Evolutionary conservation across 2,797 vertebrate species (phyloP), one percentile per base, ranked within the genome.

Genomic region (Chanos chanos): DNA sequence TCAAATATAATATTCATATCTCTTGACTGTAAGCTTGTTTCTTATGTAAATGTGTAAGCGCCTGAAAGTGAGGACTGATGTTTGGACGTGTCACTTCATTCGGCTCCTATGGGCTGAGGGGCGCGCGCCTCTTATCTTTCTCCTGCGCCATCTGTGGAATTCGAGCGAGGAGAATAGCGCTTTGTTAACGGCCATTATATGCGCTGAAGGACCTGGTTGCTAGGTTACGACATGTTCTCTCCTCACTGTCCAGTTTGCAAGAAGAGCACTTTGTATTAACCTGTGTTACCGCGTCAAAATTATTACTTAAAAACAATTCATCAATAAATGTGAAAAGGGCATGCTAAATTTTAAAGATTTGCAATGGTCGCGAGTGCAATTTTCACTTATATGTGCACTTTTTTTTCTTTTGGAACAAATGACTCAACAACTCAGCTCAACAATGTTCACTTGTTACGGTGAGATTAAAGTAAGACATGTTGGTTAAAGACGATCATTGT

Each of bases 151-250:
- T 51, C 62, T 7, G 34, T 37, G 60, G 64, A 67, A 72, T 68
- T 54, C 36, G 28, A 18, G 3, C 25, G 37, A 55, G 48, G 12
- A 68, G 64, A 67, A 71, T 58, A 51, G 60, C 28, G 41, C 64
- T 43, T 68, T 63, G 64, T 70, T 50, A 12, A 33, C 19, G n/a
- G n/a, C 19, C 33, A 16, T 49, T 37, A 40, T 9, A 27, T 21
- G 28, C 5, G 3, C 37, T 25, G 18, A 31, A 49, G 18, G 0
- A 56, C 53, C 15, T 24, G 37, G 59, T 61, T 56, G 47, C 45
- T 52, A 57, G 16, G 51, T 30, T 51, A 51, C 33, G 31, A 28
- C 37, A 47, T 6, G 31, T 53, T 1, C 27, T 33, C 27, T 31
- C 9, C 31, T 59, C 9, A 34, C 36, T 34, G 15, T 24, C n/a